These are phyloP conservation scores for Neogale vison DNA, from an alignment of 2,113 vertebrate genomes.

Conservation along the genomic window DNA sequence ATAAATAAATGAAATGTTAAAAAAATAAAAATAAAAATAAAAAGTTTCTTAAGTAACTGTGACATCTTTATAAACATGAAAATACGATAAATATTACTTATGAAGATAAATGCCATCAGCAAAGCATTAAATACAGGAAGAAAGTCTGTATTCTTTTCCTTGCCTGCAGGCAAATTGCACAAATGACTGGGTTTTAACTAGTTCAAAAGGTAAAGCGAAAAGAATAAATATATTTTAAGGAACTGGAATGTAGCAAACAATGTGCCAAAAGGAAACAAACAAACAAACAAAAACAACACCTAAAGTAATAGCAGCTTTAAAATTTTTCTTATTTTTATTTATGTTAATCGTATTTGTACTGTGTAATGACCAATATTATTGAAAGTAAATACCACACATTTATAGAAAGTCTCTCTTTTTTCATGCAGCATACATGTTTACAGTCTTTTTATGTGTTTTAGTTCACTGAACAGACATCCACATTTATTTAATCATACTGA, in stretches of 20 bases:
- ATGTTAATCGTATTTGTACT: neutral
- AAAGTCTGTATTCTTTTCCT: neutral
- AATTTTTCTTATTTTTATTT: neutral
- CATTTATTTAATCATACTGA: neutral
- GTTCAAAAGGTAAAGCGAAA: neutral
- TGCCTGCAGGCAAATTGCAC: neutral
- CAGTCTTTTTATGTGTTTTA: neutral
- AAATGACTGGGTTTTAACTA: neutral
- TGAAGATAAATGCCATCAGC: neutral
- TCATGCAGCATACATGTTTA: neutral
- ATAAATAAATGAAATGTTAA: too few relatives aligned
- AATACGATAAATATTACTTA: conserved; percentile 1
- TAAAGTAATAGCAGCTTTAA: neutral
- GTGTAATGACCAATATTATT: neutral
- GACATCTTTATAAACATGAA: conserved; percentile 19
- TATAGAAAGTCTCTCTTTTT: neutral
- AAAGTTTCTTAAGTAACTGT: neutral
- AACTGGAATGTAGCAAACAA: neutral
- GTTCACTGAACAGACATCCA: neutral
- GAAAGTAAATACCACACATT: neutral
- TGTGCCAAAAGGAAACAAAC: neutral
- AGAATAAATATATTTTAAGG: neutral
- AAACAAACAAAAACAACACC: neutral
- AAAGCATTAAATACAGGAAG: neutral
- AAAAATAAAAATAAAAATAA: neutral